phyloP scores from a whole-genome alignment of 2,797 vertebrate species.

The Gambelia wislizenii region DNA sequence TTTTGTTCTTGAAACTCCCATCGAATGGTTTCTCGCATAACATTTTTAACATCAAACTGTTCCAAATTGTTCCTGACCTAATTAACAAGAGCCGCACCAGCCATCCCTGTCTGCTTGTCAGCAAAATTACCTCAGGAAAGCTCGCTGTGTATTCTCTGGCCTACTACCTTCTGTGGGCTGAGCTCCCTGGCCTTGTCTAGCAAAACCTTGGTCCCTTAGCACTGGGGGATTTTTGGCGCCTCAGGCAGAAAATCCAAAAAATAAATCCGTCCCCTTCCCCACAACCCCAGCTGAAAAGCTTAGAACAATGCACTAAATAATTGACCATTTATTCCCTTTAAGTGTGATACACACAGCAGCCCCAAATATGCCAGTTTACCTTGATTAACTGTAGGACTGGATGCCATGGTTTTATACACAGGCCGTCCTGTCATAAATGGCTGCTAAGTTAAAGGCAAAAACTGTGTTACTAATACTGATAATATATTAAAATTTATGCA shows the following conservation, averaged over 20 bases:
- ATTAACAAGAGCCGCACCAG: slow-evolving; percentile 14
- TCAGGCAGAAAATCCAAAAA: background rate
- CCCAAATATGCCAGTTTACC: background rate
- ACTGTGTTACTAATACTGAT: background rate
- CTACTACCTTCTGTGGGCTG: background rate
- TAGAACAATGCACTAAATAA: background rate
- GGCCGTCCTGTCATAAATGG: background rate
- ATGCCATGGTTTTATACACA: background rate
- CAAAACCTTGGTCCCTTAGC: background rate
- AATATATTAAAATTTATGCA: background rate
- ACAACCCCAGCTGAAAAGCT: too few species aligned
- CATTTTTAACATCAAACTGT: background rate
- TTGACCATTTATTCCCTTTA: background rate
- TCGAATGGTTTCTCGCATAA: background rate
- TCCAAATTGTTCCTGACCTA: slow-evolving; percentile 33
- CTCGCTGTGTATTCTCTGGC: background rate
- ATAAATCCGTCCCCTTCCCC: too few species aligned
- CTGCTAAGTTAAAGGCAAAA: background rate
- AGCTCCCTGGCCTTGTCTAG: background rate
- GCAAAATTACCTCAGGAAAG: slow-evolving; percentile 2
- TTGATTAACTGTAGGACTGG: too few species aligned
- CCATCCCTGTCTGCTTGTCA: background rate
- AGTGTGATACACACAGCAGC: too few species aligned
- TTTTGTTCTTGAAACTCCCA: background rate
- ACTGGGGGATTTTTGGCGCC: background rate